A percentile compares a stretch with the other conserved stretches of the same genome.
These are phyloP conservation scores for Micromys minutus DNA, from an alignment of 2,113 vertebrate genomes.

Conservation along the genomic window DNA sequence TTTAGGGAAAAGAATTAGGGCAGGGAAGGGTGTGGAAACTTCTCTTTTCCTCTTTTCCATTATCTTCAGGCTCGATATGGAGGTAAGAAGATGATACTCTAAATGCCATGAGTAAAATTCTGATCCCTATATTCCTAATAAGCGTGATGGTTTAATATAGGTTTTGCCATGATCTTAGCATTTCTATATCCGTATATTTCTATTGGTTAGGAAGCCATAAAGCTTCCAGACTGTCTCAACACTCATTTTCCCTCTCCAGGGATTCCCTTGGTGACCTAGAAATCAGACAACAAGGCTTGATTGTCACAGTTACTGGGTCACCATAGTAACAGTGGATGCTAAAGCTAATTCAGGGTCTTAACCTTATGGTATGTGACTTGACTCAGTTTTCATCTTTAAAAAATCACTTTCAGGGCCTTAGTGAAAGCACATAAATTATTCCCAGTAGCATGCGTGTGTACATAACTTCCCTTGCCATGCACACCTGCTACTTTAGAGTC, in stretches of 20 bases:
- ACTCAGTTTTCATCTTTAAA: neutral
- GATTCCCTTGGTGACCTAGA: neutral
- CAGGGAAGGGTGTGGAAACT: neutral
- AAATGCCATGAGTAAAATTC: neutral
- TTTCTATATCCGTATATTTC: conserved; percentile 14
- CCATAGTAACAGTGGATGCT: conserved; percentile 18
- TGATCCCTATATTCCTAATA: neutral
- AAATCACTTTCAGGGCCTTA: neutral
- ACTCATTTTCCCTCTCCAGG: neutral
- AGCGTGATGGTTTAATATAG: neutral
- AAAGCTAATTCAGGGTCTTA: neutral
- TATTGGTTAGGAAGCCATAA: neutral
- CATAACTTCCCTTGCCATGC: neutral
- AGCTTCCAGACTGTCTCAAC: neutral
- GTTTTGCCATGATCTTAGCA: neutral
- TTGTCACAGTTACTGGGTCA: neutral
- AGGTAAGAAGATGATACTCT: neutral
- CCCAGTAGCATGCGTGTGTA: neutral
- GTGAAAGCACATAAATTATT: neutral
- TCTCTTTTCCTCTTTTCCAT: neutral
- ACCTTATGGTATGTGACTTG: neutral
- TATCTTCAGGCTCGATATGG: neutral
- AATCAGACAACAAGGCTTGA: conserved; percentile 5
- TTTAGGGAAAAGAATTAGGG: neutral
- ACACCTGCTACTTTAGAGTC: neutral